Evolutionary conservation across 1,140 invertebrate genomes (phyloP).

Genomic region (Drosophila ficusphila): DNA sequence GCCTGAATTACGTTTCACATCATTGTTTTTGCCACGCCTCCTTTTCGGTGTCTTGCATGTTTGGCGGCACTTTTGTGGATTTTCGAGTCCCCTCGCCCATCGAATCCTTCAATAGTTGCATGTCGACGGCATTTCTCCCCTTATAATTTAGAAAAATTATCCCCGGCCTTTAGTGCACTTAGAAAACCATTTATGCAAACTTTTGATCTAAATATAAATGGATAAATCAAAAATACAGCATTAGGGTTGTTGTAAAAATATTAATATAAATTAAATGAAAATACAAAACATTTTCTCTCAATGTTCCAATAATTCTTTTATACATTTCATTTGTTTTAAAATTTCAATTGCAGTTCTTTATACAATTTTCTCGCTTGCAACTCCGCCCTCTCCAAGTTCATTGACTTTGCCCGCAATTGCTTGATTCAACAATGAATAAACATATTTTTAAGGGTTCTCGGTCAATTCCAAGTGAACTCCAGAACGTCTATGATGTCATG

Average conservation of each 20-base stretch:
- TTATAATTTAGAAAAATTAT: slow-evolving; percentile 68
- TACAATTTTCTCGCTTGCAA: background rate
- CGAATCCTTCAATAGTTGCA: slow-evolving; percentile 44
- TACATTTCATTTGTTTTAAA: background rate
- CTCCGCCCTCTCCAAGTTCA: background rate
- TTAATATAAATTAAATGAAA: too few species aligned
- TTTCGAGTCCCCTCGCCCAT: background rate
- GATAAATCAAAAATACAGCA: too few species aligned
- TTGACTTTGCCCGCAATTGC: background rate
- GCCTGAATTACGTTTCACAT: slow-evolving; percentile 63
- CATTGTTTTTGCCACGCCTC: slow-evolving; percentile 57
- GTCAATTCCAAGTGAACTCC: background rate
- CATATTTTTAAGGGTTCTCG: background rate
- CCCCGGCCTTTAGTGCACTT: background rate
- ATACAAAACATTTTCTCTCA: too few species aligned
- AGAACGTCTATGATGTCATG: background rate
- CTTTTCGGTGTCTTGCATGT: slow-evolving; percentile 59
- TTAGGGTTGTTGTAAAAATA: background rate
- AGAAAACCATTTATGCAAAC: too few species aligned
- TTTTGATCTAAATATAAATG: too few species aligned
- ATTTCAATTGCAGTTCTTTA: too few species aligned
- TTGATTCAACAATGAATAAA: background rate
- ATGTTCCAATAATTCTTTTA: too few species aligned
- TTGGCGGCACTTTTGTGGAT: slow-evolving; percentile 61
- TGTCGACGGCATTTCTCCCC: slow-evolving; percentile 72